phyloP scores from a whole-genome alignment of 2,888 invertebrate species.

The Glyphotaelius pellucidus region DNA sequence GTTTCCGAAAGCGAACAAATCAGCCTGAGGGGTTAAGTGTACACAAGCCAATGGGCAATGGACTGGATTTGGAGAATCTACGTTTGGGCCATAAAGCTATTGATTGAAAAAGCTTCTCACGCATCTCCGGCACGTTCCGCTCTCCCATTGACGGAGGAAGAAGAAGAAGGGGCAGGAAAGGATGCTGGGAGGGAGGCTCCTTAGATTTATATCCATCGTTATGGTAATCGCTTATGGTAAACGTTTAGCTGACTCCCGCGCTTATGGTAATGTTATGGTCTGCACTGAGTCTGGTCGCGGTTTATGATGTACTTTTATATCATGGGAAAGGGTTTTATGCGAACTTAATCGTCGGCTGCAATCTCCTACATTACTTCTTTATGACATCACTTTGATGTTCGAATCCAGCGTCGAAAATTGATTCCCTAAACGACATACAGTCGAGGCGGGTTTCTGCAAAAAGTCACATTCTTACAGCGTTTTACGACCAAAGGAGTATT shows the following conservation, averaged over 20 bases:
- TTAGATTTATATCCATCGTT: constrained; percentile 63
- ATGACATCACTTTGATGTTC: constrained; percentile 27
- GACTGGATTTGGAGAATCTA: neutral
- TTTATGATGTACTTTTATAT: constrained; percentile 52
- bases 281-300: constrained; percentile 44
- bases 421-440: constrained; percentile 22
- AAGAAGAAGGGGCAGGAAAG: neutral
- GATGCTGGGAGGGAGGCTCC: constrained; percentile 15
- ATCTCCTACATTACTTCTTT: constrained; percentile 27
- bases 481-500: neutral
- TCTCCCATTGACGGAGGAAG: constrained; percentile 10
- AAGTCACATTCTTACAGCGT: neutral
- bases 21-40: too few species aligned
- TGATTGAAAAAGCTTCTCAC: constrained; percentile 40
- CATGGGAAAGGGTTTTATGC: constrained; percentile 57
- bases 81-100: constrained; percentile 13
- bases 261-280: constrained; percentile 62
- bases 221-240: constrained; percentile 64
- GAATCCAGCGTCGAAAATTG: constrained; percentile 33
- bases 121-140: constrained; percentile 25
- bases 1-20: too few species aligned
- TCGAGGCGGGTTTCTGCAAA: neutral
- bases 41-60: neutral
- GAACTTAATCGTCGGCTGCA: constrained; percentile 55
- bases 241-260: constrained; percentile 64